Base-by-base conservation (phyloP, 2,888 invertebrate species). In the Archips xylosteana region DNA sequence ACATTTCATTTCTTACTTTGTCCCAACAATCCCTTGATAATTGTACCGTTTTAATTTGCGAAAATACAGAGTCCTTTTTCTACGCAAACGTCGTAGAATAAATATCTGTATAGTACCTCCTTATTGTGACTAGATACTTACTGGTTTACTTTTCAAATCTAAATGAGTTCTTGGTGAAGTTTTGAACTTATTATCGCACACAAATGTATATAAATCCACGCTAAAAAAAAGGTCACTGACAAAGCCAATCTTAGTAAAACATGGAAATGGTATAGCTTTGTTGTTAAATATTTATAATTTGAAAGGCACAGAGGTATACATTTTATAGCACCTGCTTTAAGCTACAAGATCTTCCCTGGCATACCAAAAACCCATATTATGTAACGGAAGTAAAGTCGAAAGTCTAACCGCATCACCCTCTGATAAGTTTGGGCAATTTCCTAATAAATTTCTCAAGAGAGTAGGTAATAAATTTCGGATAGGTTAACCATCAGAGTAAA, bases 401-500 rank as follows among this genome's bases (percentile, higher is more conserved):
- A 36, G 49, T 51, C 32, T 54, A 42, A 66, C 71, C 51, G 34
- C 66, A 67, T 34, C 45, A 67, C 57, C 36, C 34, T 57, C 66
- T 66, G 62, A 68, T 73, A 68, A 73, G 63, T 69, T 74, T 64
- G 42, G 45, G 57, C 69, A 74, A 69, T 74, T 59, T 64, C 23
- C 34, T 69, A 60, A 64, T 61, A 64, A 64, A 74, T 69, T 68
- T 74, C 69, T 69, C 69, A 59, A 69, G 59, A 69, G 69, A 64
- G 62, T 63, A 54, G 57, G 69, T 70, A 65, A 70, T 74, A 74
- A 70, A 64, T 74, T 60, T 65, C 42, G 45, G 51, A 74, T 70
- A 65, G 70, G 69, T 74, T 69, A 64, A 69, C 57, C 73, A 59
- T 69, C 70, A 70, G 36, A 65, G 74, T 70, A 61, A 65, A 74